Evolutionary conservation across 2,113 vertebrate species (phyloP).

Genomic region (Lanius ludovicianus): DNA sequence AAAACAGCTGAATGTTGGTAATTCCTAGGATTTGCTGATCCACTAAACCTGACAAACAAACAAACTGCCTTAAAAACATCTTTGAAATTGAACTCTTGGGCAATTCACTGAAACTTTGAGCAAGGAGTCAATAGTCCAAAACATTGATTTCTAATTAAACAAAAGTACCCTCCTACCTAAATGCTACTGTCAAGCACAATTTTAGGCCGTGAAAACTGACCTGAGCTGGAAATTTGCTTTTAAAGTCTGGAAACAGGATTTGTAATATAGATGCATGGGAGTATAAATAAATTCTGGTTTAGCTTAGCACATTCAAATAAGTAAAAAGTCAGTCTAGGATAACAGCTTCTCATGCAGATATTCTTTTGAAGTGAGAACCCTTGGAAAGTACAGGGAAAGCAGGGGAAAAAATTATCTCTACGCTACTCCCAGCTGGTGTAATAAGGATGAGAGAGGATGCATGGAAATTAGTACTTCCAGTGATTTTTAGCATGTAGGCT

Average conservation of each 20-base stretch:
- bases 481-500: neutral
- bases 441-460: neutral
- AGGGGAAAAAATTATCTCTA: neutral
- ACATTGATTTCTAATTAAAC: constrained; percentile 51
- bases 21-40: constrained; percentile 60
- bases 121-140: constrained; percentile 59
- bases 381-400: neutral
- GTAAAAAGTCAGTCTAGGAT: neutral
- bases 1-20: constrained; percentile 48
- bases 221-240: neutral
- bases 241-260: neutral
- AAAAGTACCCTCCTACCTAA: neutral
- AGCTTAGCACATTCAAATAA: neutral
- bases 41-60: constrained; percentile 51
- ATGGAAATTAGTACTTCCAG: neutral
- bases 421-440: neutral
- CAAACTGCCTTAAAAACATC: neutral
- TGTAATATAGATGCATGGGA: neutral
- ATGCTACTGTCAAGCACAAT: neutral
- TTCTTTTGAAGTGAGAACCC: neutral
- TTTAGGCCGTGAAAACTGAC: neutral
- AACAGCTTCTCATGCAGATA: neutral
- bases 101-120: constrained; percentile 39
- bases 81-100: constrained; percentile 6
- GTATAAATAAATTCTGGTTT: neutral